Evolutionary conservation across 2,113 vertebrate species (phyloP).

Genomic region (Etheostoma spectabile): DNA sequence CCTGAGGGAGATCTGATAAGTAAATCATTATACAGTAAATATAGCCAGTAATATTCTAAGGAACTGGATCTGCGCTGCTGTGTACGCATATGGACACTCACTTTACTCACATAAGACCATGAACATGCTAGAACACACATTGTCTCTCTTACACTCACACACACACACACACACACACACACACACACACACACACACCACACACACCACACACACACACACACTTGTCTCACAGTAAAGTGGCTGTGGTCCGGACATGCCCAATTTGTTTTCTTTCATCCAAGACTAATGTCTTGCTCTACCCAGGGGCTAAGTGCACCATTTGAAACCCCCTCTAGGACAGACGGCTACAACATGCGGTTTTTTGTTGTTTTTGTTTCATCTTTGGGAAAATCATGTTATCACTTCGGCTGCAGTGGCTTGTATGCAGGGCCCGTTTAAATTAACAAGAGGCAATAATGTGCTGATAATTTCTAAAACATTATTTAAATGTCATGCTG

Average conservation of each 20-base stretch:
- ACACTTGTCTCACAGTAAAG: conserved; percentile 72
- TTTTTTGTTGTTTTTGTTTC: conserved; percentile 65
- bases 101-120: conserved; percentile 8
- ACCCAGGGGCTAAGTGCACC: conserved; percentile 75
- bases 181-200: conserved; percentile 22
- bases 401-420: conserved; percentile 63
- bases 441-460: conserved; percentile 79
- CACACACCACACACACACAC: conserved; percentile 30
- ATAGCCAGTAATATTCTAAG: conserved; percentile 50
- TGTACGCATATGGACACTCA: conserved; percentile 14
- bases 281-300: conserved; percentile 81
- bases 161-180: background rate
- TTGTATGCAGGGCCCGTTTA: conserved; percentile 47
- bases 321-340: conserved; percentile 69
- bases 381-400: conserved; percentile 67
- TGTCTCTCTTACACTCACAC: conserved; percentile 15
- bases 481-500: conserved; percentile 84
- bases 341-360: conserved; percentile 52
- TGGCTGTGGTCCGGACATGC: conserved; percentile 79
- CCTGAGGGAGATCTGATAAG: conserved; percentile 79
- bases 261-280: conserved; percentile 86
- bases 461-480: conserved; percentile 81
- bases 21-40: conserved; percentile 70
- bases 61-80: conserved; percentile 43
- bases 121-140: conserved; percentile 41